Percentiles rank a stretch among this genome's conserved stretches.
phyloP scores from a whole-genome alignment of 2,797 vertebrate species.

The Chaetophractus vellerosus region DNA sequence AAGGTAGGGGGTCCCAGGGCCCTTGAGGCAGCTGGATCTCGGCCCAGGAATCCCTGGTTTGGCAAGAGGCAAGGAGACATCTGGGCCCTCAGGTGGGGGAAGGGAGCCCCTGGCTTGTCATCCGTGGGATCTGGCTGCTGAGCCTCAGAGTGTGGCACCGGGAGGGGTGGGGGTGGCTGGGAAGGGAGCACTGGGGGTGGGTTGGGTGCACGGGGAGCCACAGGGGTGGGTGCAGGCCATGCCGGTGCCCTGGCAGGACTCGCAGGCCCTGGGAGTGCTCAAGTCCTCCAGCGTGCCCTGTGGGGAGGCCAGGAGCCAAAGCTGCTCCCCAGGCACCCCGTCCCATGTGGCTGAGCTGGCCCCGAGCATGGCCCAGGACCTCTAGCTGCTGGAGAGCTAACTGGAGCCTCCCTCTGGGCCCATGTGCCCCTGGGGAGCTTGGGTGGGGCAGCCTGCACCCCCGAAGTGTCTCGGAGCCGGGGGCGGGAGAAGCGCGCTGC shows the following conservation, averaged over 20 bases:
- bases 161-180: background rate
- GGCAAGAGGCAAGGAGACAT: background rate
- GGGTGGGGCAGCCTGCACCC: background rate
- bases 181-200: background rate
- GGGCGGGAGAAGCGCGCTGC: slow-evolving; percentile 50
- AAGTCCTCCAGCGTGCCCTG: background rate
- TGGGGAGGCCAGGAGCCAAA: background rate
- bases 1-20: background rate
- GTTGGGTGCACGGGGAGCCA: background rate
- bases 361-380: background rate
- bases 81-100: background rate
- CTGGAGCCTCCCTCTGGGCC: background rate
- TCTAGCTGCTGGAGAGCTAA: background rate
- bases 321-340: background rate
- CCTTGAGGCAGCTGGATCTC: background rate
- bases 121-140: background rate
- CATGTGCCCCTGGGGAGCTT: background rate
- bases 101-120: background rate
- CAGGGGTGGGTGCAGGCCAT: background rate
- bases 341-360: background rate
- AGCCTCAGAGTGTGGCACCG: background rate
- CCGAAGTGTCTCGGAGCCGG: slow-evolving; percentile 28
- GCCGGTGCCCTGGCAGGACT: too few species aligned
- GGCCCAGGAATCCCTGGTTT: background rate
- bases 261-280: background rate